Base-by-base conservation (phyloP, 2,888 invertebrate genomes). In the Dryobota labecula region DNA sequence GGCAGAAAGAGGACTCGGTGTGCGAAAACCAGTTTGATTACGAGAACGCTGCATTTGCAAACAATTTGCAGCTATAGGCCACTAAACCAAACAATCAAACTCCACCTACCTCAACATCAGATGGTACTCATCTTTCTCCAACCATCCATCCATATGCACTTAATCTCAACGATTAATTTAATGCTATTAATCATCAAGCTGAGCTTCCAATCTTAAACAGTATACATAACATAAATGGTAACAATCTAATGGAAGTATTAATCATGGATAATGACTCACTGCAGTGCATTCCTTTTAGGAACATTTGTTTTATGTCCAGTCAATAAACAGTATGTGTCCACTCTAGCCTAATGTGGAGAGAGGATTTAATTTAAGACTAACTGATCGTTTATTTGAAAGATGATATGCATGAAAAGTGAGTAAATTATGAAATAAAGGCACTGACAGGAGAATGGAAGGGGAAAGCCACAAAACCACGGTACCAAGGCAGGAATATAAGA, bases 191-290 rank as follows among this genome's bases (percentile, higher is more conserved):
- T 89, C 88, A 87, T 82, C 73, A 70, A 70, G 65, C 81, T 73
- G 38, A 86, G 79, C 73, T 84, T 74, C 82, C 72, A 84, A 83
- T 85, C 78, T 73, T 73, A 66, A 81, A 76, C 78, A 70, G 73
- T 67, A 78, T 73, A 78, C 75, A 9, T 43, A 71, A 73, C 83
- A 76, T 76, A 86, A 79, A 82, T 83, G 85, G 84, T 78, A 84
- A 86, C 80, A 57, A 80, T 54, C 67, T 81, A 86, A 87, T 88
- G 88, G 81, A 67, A 56, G 53, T 75, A 85, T 85, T 83, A 85
- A 90, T 90, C 90, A 89, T 87, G 73, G 67, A 36, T 82, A 87
- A 88, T 90, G 89, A 90, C 70, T 90, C 90, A 88, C 45, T 83
- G 78, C 81, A 66, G 63, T 68, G 63, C 71, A 80, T 79, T 83